Conservation (phyloP, 2,113 vertebrate species). For the Periophthalmodon schlosseri region DNA sequence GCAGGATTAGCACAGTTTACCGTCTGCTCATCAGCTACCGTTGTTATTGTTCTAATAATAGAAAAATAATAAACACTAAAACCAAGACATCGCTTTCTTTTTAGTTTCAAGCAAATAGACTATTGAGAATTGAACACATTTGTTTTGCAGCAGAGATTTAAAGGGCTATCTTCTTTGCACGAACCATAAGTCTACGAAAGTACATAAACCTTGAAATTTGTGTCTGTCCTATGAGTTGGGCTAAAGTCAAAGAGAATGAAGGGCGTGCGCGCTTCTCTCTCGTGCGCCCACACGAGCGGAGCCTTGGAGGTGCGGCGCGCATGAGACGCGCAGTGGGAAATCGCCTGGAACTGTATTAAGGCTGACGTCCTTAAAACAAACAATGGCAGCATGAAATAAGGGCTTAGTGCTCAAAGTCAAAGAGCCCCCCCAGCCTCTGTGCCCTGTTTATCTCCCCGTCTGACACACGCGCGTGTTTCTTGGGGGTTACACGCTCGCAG, state of each 20-base stretch:
- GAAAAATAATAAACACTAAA: background rate
- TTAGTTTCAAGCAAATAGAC: background rate
- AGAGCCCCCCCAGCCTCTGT: slow-evolving; percentile 65
- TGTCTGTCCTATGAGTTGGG: slow-evolving; percentile 26
- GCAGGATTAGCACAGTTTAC: background rate
- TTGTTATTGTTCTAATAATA: background rate
- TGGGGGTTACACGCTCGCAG: slow-evolving; percentile 59
- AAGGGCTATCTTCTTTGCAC: background rate
- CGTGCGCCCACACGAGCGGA: slow-evolving; percentile 4
- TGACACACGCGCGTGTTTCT: slow-evolving; percentile 59
- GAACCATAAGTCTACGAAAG: slow-evolving; percentile 7
- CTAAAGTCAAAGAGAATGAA: slow-evolving; percentile 51
- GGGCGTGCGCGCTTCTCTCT: background rate
- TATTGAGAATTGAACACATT: background rate
- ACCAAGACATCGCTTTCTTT: background rate
- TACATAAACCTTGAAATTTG: slow-evolving; percentile 24
- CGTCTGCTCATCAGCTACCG: background rate
- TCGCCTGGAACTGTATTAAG: slow-evolving; percentile 70
- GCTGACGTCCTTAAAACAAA: slow-evolving; percentile 73
- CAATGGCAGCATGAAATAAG: slow-evolving; percentile 75
- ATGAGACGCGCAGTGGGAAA: slow-evolving; percentile 65
- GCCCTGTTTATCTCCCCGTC: slow-evolving; percentile 63
- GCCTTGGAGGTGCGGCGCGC: slow-evolving; percentile 68
- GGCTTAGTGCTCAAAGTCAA: slow-evolving; percentile 73
- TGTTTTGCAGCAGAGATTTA: background rate